Evolutionary conservation across 2,888 invertebrate genomes (phyloP).

Genomic region (Drosophila robusta): DNA sequence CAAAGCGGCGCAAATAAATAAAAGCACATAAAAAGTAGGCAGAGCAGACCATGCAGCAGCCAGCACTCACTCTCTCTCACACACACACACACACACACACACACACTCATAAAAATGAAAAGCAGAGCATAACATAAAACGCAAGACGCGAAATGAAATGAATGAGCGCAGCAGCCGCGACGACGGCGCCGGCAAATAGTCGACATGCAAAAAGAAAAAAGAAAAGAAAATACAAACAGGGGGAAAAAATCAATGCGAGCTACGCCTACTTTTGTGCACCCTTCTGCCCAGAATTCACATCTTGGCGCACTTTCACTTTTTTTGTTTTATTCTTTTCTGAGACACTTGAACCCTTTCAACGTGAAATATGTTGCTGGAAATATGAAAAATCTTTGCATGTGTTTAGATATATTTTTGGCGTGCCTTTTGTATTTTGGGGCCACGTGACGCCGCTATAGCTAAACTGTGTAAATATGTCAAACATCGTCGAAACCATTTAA

Average conservation of each 20-base stretch:
- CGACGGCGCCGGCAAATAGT: conserved; percentile 38
- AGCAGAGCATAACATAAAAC: conserved; percentile 71
- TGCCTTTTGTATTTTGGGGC: conserved; percentile 26
- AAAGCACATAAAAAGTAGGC: conserved; percentile 80
- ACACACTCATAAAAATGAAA: conserved; percentile 63
- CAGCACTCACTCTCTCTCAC: conserved; percentile 20
- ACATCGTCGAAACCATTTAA: conserved; percentile 77
- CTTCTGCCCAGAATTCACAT: conserved; percentile 22
- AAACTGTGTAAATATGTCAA: conserved; percentile 79
- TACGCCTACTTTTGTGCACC: conserved; percentile 44
- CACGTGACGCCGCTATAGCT: conserved; percentile 44
- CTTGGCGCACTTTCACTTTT: conserved; percentile 58
- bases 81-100: conserved; percentile 16
- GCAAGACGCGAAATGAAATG: conserved; percentile 72
- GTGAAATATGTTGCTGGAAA: conserved; percentile 72
- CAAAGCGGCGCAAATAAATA: conserved; percentile 81
- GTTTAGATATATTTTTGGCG: conserved; percentile 36
- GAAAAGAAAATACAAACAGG: neutral
- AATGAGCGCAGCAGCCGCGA: conserved; percentile 66
- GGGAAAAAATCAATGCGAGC: conserved; percentile 67
- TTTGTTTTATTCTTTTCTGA: conserved; percentile 18
- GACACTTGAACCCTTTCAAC: conserved; percentile 70
- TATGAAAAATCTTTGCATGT: conserved; percentile 73
- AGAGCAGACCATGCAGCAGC: conserved; percentile 32
- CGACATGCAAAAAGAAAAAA: conserved; percentile 18